Base-by-base conservation (phyloP, 2,888 invertebrate species). In the Steinernema carpocapsae region DNA sequence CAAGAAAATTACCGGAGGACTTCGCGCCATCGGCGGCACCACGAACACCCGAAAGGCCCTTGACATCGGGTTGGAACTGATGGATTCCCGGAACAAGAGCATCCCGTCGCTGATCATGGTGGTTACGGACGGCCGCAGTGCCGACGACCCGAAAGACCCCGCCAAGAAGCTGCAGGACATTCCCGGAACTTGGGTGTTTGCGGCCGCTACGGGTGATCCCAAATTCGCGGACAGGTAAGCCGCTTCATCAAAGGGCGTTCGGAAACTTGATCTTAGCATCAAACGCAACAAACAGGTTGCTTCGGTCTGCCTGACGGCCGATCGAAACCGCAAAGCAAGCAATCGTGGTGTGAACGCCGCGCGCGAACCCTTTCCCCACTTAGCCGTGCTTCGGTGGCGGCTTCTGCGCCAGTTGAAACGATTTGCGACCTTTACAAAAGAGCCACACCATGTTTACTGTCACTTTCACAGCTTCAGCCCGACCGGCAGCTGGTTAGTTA, bases 121-220 rank as follows among this genome's bases (percentile, higher is more conserved):
- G 46, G 85, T 85, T 17, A 85, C 85, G 0, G 85, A 85, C 76
- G 85, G 85, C 70, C 76, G 80, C 75, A 80, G 74, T 59, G 83
- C 83, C 32, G 83, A 82, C 26, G 84, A 84, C 72, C 85, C 85
- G 70, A 79, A 79, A 26, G 79, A 76, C 26, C 82, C 82, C 3
- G 82, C 82, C 29, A 70, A 75, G 22, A 32, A 73, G 71, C 76
- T 85, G 6, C 83, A 82, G 64, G 72, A 52, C 12, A 77, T 80
- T 37, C 74, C 80, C 3, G 78, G 82, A 52, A 85, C 84, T 6
- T 85, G 82, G 81, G 78, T 85, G 7, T 85, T 85, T 52, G 85
- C 85, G n/a, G 85, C 85, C 17, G 84, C 85, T 4, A 85, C 85
- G 37, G 85, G 85, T 72, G 84, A 85, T 70, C 83, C 85, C 24